Base-by-base conservation (phyloP, 2,888 invertebrate species). In the Seira musarum region DNA sequence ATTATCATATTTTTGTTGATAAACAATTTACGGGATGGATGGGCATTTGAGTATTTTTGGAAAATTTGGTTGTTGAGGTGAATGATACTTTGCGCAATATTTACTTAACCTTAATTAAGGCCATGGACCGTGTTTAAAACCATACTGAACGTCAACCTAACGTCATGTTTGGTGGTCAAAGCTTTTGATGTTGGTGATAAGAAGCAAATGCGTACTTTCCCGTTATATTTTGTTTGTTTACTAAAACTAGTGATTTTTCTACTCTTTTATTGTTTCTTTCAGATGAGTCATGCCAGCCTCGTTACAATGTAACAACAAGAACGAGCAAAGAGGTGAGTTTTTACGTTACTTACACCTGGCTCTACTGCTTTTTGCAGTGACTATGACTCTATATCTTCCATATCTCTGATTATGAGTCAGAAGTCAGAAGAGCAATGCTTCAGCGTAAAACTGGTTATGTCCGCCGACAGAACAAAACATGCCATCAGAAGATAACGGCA, bases 251-350 rank as follows among this genome's bases (percentile, higher is more conserved):
- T n/a, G 6, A 30, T 30, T 49, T 49, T n/a, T 49, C 13, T 49
- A 49, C 15, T 49, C 49, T 49, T 49, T 30, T 63, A 13, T 30
- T 63, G 40, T 63, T 21, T 21, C 30, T 77, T 84, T 64, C 83
- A 87, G 86, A 84, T 88, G 88, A 89, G 78, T 80, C 90, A 87
- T 91, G 93, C 88, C 94, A 94, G 87, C 96, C 96, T 84, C 94
- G 96, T 90, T 96, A 96, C 91, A 96, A 95, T 90, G 96, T 96
- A 88, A 96, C 96, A 81, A 93, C 96, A 87, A 95, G 96, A 90
- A 95, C 95, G 89, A 96, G 96, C 86, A 93, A 94, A 90, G 96
- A 96, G 92, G 94, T 94, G 90, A 91, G 90, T 89, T 21, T 13
- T 21, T 35, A n/a, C 24, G 19, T 22, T 66, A 10, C 19, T 3